Conservation (phyloP, 2,797 vertebrate species). For the Sorex maritimensis region DNA sequence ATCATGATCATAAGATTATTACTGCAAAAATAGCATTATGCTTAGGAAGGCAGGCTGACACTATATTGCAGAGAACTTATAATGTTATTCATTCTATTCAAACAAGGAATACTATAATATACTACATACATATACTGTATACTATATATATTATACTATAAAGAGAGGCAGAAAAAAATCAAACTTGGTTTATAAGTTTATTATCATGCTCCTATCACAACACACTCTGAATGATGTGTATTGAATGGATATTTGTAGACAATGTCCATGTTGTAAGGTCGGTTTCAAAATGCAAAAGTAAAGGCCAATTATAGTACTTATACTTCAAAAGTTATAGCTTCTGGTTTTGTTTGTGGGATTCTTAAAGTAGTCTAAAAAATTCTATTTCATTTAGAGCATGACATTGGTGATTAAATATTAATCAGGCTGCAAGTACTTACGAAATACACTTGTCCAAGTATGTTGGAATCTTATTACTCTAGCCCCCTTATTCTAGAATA, state of each 20-base stretch:
- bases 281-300: slow-evolving; percentile 71
- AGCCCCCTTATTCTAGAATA: background rate
- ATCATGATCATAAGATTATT: background rate
- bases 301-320: slow-evolving; percentile 42
- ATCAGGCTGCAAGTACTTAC: slow-evolving; percentile 65
- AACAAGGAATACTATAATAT: too few relatives aligned
- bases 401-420: slow-evolving; percentile 75
- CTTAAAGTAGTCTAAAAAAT: slow-evolving; percentile 55
- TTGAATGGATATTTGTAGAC: slow-evolving; percentile 50
- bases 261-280: background rate
- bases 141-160: too few relatives aligned
- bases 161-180: too few relatives aligned
- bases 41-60: background rate
- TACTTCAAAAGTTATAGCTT: slow-evolving; percentile 52
- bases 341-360: slow-evolving; percentile 34
- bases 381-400: slow-evolving; percentile 66
- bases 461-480: slow-evolving; percentile 47
- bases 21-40: background rate
- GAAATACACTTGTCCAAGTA: slow-evolving; percentile 29
- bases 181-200: background rate
- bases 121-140: too few relatives aligned
- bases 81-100: too few relatives aligned
- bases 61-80: background rate
- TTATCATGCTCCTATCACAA: slow-evolving; percentile 4
- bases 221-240: background rate